phyloP scores from a whole-genome alignment of 1,140 invertebrate genomes.

The silkworm (Bombyx mori) region ASM3026992v2 NC_085111.1:642501-643000 shows the following conservation, averaged over 20 bases:
- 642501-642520: too few relatives aligned
- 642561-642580: too few relatives aligned
- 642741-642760: conserved; percentile 42
- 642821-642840: conserved; percentile 40
- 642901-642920: neutral
- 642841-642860: conserved; percentile 41
- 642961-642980: too few relatives aligned
- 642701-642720: conserved; percentile 40
- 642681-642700: conserved; percentile 22
- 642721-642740: conserved; percentile 35
- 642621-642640: too few relatives aligned
- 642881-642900: neutral
- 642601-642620: too few relatives aligned
- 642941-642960: too few relatives aligned
- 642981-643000: too few relatives aligned
- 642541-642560: too few relatives aligned
- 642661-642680: conserved; percentile 36
- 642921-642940: neutral
- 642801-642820: conserved; percentile 41
- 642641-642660: neutral
- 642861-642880: neutral
- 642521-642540: too few relatives aligned
- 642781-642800: conserved; percentile 28
- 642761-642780: conserved; percentile 45
- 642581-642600: too few relatives aligned